A percentile compares a stretch with the other conserved stretches of the same genome.
phyloP scores from a whole-genome alignment of 1,140 invertebrate genomes.

The Drosophila kikkawai region DNA sequence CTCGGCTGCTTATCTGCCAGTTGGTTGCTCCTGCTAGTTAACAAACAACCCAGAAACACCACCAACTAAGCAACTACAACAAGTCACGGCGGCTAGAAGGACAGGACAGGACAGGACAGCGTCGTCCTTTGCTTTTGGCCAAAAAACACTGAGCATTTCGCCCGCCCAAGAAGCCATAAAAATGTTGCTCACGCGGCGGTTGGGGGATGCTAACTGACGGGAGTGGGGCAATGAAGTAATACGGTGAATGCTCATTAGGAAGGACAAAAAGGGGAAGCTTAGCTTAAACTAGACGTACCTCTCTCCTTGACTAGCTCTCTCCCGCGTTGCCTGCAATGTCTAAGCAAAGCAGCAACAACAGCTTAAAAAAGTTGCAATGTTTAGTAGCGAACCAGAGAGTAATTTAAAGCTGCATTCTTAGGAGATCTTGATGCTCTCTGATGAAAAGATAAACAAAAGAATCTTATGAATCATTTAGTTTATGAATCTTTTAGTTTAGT shows the following conservation, averaged over 20 bases:
- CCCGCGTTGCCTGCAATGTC: too few species aligned
- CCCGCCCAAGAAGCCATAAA: slow-evolving; percentile 69
- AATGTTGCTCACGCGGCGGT: slow-evolving; percentile 63
- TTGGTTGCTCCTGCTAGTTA: slow-evolving; percentile 52
- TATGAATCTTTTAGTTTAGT: too few species aligned
- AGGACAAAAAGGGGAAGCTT: neutral
- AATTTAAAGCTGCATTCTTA: too few species aligned
- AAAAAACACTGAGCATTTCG: slow-evolving; percentile 38
- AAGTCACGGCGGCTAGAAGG: slow-evolving; percentile 33
- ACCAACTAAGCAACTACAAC: slow-evolving; percentile 33
- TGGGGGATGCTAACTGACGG: neutral
- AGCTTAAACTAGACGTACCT: neutral
- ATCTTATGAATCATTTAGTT: too few species aligned
- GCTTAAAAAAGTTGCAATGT: too few species aligned
- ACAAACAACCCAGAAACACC: slow-evolving; percentile 54
- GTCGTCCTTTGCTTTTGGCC: slow-evolving; percentile 51
- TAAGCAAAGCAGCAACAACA: too few species aligned
- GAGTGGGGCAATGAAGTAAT: neutral
- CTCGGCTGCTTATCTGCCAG: slow-evolving; percentile 68
- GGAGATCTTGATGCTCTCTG: too few species aligned
- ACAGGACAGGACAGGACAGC: slow-evolving; percentile 59
- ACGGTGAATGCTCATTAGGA: slow-evolving; percentile 4
- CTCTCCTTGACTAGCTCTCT: too few species aligned
- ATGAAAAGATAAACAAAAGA: too few species aligned
- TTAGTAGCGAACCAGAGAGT: too few species aligned